Evolutionary conservation across 1,140 invertebrate species (phyloP).

Genomic region (Medauroidea extradentata): DNA sequence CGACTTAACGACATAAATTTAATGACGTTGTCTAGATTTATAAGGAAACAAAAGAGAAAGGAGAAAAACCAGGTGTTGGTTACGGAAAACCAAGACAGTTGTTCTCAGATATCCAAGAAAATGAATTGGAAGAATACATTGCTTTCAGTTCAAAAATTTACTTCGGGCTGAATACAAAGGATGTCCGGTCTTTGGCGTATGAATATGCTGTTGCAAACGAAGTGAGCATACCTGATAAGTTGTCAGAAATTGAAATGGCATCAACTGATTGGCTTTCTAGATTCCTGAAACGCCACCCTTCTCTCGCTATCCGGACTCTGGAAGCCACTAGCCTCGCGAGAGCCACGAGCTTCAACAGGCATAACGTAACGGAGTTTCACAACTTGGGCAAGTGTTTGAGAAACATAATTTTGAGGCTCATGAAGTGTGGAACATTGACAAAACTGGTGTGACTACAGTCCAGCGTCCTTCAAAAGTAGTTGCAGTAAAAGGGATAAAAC

Average conservation of each 20-base stretch:
- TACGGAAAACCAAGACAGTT: not conserved
- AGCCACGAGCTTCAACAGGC: constrained; percentile 42
- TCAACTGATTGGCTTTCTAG: constrained; percentile 39
- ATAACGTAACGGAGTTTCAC: constrained; percentile 36
- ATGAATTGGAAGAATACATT: constrained; percentile 10
- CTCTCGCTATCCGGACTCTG: constrained; percentile 37
- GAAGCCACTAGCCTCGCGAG: constrained; percentile 40
- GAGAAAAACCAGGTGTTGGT: not conserved
- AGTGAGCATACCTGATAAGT: constrained; percentile 9
- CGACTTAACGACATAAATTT: not conserved
- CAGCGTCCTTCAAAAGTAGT: constrained; percentile 35
- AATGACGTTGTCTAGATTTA: not conserved
- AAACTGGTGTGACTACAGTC: constrained; percentile 40
- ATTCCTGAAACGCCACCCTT: constrained; percentile 40
- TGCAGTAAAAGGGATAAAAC: constrained; percentile 33
- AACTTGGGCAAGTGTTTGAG: constrained; percentile 21
- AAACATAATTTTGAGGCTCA: constrained; percentile 29
- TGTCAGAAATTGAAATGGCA: constrained; percentile 22
- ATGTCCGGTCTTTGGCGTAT: constrained; percentile 20
- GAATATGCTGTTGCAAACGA: constrained; percentile 14
- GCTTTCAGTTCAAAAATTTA: constrained; percentile 22
- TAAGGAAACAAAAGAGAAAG: not conserved
- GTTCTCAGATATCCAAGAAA: constrained; percentile 3
- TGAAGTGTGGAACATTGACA: constrained; percentile 40
- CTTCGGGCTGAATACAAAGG: constrained; percentile 30